A percentile compares a stretch with the other conserved stretches of the same genome.
phyloP scores from a whole-genome alignment of 2,888 invertebrate genomes.

The Lepetodrilus schrolli region DNA sequence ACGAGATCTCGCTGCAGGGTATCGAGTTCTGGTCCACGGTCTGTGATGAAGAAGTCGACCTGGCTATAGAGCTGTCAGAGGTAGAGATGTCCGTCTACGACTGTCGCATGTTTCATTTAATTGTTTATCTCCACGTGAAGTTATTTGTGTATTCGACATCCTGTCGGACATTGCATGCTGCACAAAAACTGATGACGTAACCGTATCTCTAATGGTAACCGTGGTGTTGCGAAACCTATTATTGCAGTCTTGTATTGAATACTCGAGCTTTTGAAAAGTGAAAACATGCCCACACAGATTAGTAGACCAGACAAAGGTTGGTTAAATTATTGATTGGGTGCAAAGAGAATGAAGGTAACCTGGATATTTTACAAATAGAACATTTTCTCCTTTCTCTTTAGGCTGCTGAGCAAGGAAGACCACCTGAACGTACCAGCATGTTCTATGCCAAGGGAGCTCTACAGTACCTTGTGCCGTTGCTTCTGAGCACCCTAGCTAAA shows the following conservation, averaged over 20 bases:
- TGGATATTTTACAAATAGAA: neutral
- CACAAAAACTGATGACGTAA: neutral
- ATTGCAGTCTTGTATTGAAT: too few species aligned
- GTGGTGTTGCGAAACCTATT: too few species aligned
- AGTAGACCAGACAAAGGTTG: too few species aligned
- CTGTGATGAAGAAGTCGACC: slow-evolving; percentile 98
- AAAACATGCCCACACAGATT: too few species aligned
- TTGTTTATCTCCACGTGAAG: too few species aligned
- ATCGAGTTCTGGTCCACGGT: slow-evolving; percentile 99
- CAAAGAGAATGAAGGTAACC: too few species aligned
- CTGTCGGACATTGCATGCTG: neutral
- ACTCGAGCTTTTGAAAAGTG: too few species aligned
- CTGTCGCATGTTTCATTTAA: too few species aligned
- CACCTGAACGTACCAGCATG: slow-evolving; percentile 92
- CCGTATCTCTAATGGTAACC: neutral
- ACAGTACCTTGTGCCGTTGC: slow-evolving; percentile 93
- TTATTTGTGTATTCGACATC: neutral
- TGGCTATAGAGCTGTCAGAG: slow-evolving; percentile 88
- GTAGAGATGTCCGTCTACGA: too few species aligned
- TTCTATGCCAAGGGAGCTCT: slow-evolving; percentile 99
- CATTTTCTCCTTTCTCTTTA: slow-evolving; percentile 45
- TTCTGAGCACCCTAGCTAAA: slow-evolving; percentile 94
- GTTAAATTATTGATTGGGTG: too few species aligned
- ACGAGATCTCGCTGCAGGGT: slow-evolving; percentile 97
- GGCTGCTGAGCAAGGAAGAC: slow-evolving; percentile 92